Percentiles rank a stretch among this genome's conserved stretches.
Evolutionary conservation across 2,797 vertebrate genomes (phyloP).

Genomic region (Helostoma temminkii): DNA sequence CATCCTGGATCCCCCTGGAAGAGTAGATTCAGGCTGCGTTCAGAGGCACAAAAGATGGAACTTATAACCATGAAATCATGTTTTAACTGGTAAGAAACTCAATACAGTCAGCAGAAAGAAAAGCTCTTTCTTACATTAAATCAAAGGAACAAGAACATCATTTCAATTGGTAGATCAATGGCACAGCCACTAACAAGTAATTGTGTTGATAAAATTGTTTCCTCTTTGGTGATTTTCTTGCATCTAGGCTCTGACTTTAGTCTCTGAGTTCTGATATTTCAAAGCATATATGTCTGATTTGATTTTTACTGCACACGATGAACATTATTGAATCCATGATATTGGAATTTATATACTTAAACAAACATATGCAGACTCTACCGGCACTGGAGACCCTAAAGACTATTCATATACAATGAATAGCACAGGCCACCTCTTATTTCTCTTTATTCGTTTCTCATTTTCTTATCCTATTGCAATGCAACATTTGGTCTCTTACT

Average conservation of each 20-base stretch:
- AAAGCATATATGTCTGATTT: conserved; percentile 1
- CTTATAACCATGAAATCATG: conserved; percentile 49
- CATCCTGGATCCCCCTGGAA: conserved; percentile 51
- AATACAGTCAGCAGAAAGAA: conserved; percentile 10
- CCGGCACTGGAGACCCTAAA: no score
- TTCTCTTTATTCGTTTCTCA: not conserved
- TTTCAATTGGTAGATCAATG: not conserved
- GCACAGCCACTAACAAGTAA: not conserved
- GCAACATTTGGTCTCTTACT: conserved; percentile 1
- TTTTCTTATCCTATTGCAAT: not conserved
- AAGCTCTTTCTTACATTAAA: conserved; percentile 6
- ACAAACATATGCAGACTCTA: no score
- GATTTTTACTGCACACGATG: no score
- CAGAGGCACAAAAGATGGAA: conserved; percentile 52
- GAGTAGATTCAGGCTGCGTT: conserved; percentile 51
- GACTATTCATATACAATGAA: not conserved
- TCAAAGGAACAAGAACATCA: not conserved
- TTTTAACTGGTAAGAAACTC: conserved; percentile 24
- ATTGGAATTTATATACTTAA: not conserved
- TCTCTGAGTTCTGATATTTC: not conserved
- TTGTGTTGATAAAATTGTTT: not conserved
- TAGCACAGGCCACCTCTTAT: conserved; percentile 1
- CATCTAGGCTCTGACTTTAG: not conserved
- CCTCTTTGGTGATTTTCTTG: not conserved
- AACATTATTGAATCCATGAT: not conserved